phyloP scores from a whole-genome alignment of 2,888 invertebrate species.

The Rhogogaster chlorosoma region DNA sequence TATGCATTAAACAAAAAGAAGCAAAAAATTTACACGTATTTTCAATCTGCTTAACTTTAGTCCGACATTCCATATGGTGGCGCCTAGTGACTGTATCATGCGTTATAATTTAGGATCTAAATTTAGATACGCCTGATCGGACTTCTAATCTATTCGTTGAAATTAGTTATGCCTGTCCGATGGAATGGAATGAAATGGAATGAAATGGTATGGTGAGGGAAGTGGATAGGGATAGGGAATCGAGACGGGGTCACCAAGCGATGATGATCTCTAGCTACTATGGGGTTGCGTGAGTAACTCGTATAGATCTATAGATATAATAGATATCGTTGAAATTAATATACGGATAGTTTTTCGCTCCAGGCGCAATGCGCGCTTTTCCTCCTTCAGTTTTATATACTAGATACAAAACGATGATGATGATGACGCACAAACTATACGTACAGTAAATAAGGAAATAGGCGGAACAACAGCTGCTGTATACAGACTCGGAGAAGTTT shows the following conservation, averaged over 20 bases:
- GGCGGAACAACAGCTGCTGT: background rate
- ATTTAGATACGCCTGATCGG: constrained; percentile 41
- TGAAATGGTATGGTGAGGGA: background rate
- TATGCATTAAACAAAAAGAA: background rate
- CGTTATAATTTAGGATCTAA: constrained; percentile 19
- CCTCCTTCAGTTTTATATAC: background rate
- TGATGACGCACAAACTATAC: background rate
- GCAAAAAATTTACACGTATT: background rate
- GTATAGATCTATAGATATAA: background rate
- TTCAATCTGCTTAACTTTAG: background rate
- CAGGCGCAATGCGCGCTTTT: background rate
- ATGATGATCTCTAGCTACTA: background rate
- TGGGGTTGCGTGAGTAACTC: background rate
- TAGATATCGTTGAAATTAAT: background rate
- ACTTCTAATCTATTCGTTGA: constrained; percentile 42
- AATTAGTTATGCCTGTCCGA: constrained; percentile 26
- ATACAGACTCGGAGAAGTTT: constrained; percentile 20
- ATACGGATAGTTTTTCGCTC: background rate
- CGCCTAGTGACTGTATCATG: background rate
- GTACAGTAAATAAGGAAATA: background rate
- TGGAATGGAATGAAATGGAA: background rate
- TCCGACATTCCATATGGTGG: background rate
- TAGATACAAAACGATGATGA: background rate
- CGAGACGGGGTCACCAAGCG: background rate
- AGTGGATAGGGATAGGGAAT: background rate